Conservation (phyloP, 2,113 vertebrate genomes). For the Arothron firmamentum region DNA sequence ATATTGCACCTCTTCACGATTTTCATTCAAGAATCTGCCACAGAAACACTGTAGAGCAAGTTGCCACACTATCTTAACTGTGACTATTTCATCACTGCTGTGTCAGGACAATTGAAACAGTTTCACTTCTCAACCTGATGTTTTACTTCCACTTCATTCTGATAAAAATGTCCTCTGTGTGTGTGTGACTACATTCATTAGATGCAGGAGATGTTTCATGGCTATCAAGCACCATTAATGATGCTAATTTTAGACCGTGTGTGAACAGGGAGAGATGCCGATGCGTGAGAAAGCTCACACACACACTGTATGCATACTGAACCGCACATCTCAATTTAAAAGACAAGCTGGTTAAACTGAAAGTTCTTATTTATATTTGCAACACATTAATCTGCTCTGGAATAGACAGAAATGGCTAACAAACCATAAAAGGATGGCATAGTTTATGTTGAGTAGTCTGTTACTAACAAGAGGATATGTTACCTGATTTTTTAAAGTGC, state of each 20-base stretch:
- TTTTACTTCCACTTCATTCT: constrained; percentile 9
- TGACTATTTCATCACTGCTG: too few species aligned
- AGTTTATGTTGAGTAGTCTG: too few species aligned
- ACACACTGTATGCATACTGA: constrained; percentile 10
- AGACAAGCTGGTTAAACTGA: too few species aligned
- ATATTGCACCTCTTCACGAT: background rate
- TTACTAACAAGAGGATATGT: too few species aligned
- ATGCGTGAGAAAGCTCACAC: constrained; percentile 33
- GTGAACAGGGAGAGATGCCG: constrained; percentile 16
- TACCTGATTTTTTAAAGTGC: too few species aligned
- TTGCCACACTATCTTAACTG: background rate
- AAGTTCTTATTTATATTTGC: background rate
- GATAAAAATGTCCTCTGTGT: constrained; percentile 3
- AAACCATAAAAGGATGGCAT: too few species aligned
- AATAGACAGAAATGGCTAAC: too few species aligned
- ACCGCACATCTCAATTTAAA: too few species aligned
- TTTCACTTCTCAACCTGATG: background rate
- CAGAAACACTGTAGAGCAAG: background rate
- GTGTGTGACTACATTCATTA: constrained; percentile 24
- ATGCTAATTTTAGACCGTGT: constrained; percentile 53
- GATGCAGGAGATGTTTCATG: constrained; percentile 45
- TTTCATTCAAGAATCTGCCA: background rate
- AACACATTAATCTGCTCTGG: background rate
- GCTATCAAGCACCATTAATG: constrained; percentile 46
- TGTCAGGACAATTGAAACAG: background rate